A percentile compares a stretch with the other conserved stretches of the same genome.
These are phyloP conservation scores for Chrosomus eos DNA, from an alignment of 2,797 vertebrate genomes.

Conservation along the genomic window DNA sequence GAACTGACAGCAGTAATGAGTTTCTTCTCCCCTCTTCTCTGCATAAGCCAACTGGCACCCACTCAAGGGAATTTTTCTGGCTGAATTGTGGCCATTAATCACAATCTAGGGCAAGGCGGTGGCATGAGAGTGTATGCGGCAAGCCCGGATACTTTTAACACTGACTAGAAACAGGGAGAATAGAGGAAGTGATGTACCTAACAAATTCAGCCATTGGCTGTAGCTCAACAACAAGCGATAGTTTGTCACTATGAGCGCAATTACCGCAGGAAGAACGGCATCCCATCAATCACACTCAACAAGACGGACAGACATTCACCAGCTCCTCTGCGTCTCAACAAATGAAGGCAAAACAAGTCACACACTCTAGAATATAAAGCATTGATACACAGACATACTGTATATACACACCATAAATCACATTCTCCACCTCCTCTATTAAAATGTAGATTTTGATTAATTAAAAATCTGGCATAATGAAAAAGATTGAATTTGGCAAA, in stretches of 20 bases:
- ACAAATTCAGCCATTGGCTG: conserved; percentile 15
- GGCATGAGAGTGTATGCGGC: conserved; percentile 66
- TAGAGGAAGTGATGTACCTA: conserved; percentile 30
- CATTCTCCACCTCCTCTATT: background rate
- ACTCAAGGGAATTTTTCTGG: conserved; percentile 86
- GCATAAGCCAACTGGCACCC: conserved; percentile 83
- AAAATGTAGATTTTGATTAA: background rate
- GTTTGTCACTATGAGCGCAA: conserved; percentile 66
- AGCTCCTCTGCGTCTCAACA: background rate
- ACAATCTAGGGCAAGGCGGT: conserved; percentile 83
- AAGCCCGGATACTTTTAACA: conserved; percentile 67
- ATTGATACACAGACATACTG: background rate
- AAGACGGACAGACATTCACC: conserved; percentile 48
- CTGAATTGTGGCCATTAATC: conserved; percentile 88
- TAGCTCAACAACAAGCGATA: conserved; percentile 56
- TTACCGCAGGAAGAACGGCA: conserved; percentile 59
- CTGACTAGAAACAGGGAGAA: conserved; percentile 50
- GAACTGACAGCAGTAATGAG: conserved; percentile 84
- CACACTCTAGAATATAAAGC: background rate
- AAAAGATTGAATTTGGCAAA: background rate
- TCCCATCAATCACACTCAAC: conserved; percentile 66
- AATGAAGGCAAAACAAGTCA: conserved; percentile 3
- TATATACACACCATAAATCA: background rate
- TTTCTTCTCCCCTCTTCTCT: conserved; percentile 77
- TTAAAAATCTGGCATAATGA: background rate